These are phyloP conservation scores for Lepeophtheirus nordmannii DNA, from an alignment of 2,888 invertebrate genomes.

Conservation along the genomic window DNA sequence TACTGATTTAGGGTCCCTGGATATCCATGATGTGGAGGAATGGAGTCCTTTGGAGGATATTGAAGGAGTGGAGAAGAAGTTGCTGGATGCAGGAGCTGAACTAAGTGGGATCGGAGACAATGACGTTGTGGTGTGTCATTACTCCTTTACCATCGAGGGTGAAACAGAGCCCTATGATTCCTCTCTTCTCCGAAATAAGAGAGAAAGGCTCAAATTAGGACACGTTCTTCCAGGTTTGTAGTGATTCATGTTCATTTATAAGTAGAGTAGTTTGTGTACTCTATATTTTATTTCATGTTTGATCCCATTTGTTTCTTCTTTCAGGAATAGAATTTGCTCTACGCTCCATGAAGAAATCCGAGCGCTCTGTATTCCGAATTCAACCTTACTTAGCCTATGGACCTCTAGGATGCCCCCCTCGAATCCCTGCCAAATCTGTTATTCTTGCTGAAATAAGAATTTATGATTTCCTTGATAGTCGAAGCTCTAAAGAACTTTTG, in stretches of 20 bases:
- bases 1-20: not conserved
- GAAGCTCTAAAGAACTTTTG: not conserved
- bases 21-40: not conserved
- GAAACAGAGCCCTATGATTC: not conserved
- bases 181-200: not conserved
- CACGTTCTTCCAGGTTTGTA: no score
- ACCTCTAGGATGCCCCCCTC: conserved; percentile 54
- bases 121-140: not conserved
- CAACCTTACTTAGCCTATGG: conserved; percentile 58
- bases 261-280: no score
- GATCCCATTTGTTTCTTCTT: conserved; percentile 30
- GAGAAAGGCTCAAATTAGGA: not conserved
- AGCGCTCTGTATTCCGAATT: conserved; percentile 59
- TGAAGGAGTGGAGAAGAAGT: not conserved
- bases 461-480: conserved; percentile 43
- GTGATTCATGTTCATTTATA: no score
- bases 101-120: not conserved
- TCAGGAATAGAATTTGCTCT: conserved; percentile 56
- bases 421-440: conserved; percentile 53
- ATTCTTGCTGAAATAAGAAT: conserved; percentile 59
- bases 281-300: no score
- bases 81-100: not conserved
- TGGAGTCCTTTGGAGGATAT: not conserved
- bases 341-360: conserved; percentile 58
- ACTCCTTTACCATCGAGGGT: conserved; percentile 1